These are phyloP conservation scores for Gallinago media DNA, from an alignment of 2,113 vertebrate genomes.

Conservation along the genomic window DNA sequence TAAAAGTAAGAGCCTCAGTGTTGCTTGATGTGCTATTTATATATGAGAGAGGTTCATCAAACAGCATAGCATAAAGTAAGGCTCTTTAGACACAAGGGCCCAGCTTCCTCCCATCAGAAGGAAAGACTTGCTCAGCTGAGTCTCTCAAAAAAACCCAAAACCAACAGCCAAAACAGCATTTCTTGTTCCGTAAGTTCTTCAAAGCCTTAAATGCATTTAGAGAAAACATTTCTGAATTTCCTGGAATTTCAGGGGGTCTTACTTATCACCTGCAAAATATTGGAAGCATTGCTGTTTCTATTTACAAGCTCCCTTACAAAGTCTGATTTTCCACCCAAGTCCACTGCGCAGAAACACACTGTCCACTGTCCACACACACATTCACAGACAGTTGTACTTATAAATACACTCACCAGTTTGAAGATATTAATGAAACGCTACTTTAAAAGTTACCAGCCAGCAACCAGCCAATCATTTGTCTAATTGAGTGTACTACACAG, in stretches of 20 bases:
- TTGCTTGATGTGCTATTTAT: background rate
- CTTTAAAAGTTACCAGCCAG: background rate
- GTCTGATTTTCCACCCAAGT: background rate
- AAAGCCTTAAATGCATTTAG: background rate
- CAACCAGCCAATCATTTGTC: background rate
- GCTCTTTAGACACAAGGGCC: background rate
- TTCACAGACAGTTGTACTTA: no score
- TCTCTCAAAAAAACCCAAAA: background rate
- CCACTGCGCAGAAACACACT: background rate
- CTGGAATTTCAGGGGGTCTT: background rate
- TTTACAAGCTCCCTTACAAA: background rate
- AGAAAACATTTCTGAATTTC: background rate
- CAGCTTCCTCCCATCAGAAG: background rate
- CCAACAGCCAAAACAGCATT: no score
- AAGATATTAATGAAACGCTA: background rate
- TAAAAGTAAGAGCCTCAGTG: background rate
- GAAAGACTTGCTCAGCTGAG: background rate
- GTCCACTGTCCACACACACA: no score
- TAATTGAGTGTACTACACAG: background rate
- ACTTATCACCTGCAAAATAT: background rate
- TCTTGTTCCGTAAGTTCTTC: background rate
- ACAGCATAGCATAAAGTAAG: accelerated
- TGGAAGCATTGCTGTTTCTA: background rate
- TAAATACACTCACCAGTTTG: no score
- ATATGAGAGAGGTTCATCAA: background rate